Evolutionary conservation across 2,888 invertebrate species (phyloP), one percentile per base, ranked within the genome.

Genomic region (Gonocerus acuteangulatus): DNA sequence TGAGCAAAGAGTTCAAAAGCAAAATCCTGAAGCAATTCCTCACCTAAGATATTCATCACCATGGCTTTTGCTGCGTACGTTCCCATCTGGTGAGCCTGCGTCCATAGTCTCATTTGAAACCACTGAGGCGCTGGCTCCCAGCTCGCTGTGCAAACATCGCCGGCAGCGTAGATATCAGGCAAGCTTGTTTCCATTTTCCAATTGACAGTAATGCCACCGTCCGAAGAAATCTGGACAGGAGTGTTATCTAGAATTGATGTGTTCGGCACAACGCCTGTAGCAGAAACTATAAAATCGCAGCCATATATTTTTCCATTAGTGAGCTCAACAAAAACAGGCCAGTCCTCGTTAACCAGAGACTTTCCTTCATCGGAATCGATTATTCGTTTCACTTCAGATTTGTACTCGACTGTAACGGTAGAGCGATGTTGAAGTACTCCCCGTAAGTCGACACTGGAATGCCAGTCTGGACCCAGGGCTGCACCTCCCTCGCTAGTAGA

Each of bases 1-100:
- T 99, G 99, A 0, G 95, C 87, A 72, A 99, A 99, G 34, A 99
- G 75, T 76, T 99, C 99, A 77, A 99, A 99, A 73, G 93, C 93
- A 74, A 97, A 95, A 74, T 97, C 97, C 75, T 87, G 89, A 60
- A 85, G 76, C 13, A 88, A 79, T 66, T 79, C 78, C 74, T 88
- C 83, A 6, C 80, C 77, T 11, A 74, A 78, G 6, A 80, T 71
- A 65, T 75, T 75, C 0, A 81, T 82, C 64, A 82, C 80, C 90
- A 99, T 96, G 61, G 87, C 84, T 73, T 89, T 88, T 0, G 93
- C 96, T 21, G 91, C 94, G 79, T 92, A 95, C 59, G 83, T 82
- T 9, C 96, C 99, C 95, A 96, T 96, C 76, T 96, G 95, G 59
- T 95, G 78, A 0, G 97, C 99, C 76, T 99, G 99, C 0, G 95